These are phyloP conservation scores for Eurytoma adleriae DNA, from an alignment of 2,888 invertebrate genomes.

Conservation along the genomic window DNA sequence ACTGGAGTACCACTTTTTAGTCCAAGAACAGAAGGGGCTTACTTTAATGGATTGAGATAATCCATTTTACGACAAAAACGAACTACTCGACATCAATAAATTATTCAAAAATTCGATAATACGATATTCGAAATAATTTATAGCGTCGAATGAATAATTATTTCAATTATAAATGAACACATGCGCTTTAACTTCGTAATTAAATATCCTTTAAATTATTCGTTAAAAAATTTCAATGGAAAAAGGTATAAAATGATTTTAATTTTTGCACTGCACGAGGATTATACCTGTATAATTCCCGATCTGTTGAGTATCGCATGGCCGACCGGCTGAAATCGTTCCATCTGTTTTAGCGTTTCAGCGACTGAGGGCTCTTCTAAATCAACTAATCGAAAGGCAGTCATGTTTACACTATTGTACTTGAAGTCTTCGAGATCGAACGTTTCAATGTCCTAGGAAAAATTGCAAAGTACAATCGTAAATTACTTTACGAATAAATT, in stretches of 20 bases:
- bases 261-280: too few relatives aligned
- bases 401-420: conserved; percentile 96
- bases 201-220: too few relatives aligned
- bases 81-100: too few relatives aligned
- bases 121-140: too few relatives aligned
- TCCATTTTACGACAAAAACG: too few relatives aligned
- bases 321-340: conserved; percentile 91
- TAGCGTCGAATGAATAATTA: too few relatives aligned
- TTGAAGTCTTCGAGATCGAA: conserved; percentile 94
- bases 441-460: conserved; percentile 87
- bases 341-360: conserved; percentile 89
- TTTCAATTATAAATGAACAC: too few relatives aligned
- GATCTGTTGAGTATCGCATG: conserved; percentile 85
- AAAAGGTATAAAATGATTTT: not conserved
- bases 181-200: too few relatives aligned
- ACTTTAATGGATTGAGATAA: too few relatives aligned
- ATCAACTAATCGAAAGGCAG: conserved; percentile 93
- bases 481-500: not conserved
- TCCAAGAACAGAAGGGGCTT: too few relatives aligned
- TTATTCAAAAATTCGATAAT: too few relatives aligned
- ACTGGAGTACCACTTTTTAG: too few relatives aligned
- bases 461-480: not conserved
- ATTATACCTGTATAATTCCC: conserved; percentile 82
- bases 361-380: conserved; percentile 85
- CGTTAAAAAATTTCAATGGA: not conserved